A percentile compares a stretch with the other conserved stretches of the same genome.
Evolutionary conservation across 2,113 vertebrate genomes (phyloP).

Genomic region (Malurus elegans): DNA sequence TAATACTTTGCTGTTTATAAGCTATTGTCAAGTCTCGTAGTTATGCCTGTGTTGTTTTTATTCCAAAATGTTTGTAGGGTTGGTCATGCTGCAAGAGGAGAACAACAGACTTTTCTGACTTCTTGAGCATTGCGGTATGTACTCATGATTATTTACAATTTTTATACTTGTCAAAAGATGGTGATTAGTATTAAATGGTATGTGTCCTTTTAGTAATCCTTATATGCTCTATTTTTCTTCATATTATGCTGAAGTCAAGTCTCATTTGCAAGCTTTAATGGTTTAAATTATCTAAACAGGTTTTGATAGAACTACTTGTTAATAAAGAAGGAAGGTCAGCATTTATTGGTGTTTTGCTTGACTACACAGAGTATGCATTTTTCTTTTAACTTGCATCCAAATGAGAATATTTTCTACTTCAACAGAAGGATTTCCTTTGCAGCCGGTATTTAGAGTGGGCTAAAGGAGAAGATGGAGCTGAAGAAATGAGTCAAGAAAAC

Average conservation of each 20-base stretch:
- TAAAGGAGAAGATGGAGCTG: not conserved
- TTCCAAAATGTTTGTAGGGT: slow-evolving; percentile 75
- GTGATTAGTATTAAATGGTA: not conserved
- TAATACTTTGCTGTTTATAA: not conserved
- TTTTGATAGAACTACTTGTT: not conserved
- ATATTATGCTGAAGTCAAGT: not conserved
- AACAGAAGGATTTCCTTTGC: not conserved
- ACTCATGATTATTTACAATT: not conserved
- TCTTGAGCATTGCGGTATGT: slow-evolving; percentile 93
- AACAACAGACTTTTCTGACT: slow-evolving; percentile 97
- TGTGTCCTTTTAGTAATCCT: not conserved
- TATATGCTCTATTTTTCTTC: not conserved
- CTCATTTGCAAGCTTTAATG: not conserved
- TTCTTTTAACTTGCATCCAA: not conserved
- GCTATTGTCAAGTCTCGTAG: not conserved
- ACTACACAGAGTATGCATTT: not conserved
- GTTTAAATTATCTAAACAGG: not conserved
- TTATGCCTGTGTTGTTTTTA: slow-evolving; percentile 10
- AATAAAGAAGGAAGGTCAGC: not conserved
- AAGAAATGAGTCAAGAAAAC: not conserved
- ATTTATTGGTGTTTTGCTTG: not conserved
- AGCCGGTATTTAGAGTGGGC: not conserved
- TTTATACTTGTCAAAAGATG: not conserved
- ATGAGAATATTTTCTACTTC: not conserved
- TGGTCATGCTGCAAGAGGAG: slow-evolving; percentile 98